Conservation (phyloP, 2,113 vertebrate species). For the Ascaphus truei region DNA sequence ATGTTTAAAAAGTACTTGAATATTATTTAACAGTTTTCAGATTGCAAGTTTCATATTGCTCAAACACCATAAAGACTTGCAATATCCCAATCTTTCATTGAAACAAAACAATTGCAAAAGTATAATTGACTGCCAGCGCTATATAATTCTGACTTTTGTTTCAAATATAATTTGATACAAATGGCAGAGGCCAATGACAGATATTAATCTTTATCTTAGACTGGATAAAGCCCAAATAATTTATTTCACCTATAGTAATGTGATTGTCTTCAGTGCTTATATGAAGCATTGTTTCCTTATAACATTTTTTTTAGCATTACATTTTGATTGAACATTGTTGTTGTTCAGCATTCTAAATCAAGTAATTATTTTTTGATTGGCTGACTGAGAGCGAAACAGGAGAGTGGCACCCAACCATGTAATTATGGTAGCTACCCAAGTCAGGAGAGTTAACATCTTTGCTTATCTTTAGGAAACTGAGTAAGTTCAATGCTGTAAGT, state of each 20-base stretch:
- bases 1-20: too few species aligned
- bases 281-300: background rate
- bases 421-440: too few species aligned
- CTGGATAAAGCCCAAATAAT: background rate
- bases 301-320: background rate
- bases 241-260: background rate
- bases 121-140: background rate
- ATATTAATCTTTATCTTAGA: background rate
- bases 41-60: too few species aligned
- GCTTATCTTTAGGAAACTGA: too few species aligned
- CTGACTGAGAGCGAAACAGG: too few species aligned
- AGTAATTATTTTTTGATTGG: too few species aligned
- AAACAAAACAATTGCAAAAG: too few species aligned
- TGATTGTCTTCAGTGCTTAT: background rate
- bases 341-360: too few species aligned
- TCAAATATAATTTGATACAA: background rate
- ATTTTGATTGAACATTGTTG: background rate
- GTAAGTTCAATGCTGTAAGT: too few species aligned
- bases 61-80: background rate
- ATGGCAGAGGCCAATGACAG: background rate
- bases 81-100: background rate
- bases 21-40: too few species aligned
- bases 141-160: background rate
- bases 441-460: too few species aligned
- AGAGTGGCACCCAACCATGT: too few species aligned